Percentiles rank a stretch among this genome's conserved stretches.
Evolutionary conservation across 1,140 invertebrate genomes (phyloP).

Genomic region (Drosophila elegans): DNA sequence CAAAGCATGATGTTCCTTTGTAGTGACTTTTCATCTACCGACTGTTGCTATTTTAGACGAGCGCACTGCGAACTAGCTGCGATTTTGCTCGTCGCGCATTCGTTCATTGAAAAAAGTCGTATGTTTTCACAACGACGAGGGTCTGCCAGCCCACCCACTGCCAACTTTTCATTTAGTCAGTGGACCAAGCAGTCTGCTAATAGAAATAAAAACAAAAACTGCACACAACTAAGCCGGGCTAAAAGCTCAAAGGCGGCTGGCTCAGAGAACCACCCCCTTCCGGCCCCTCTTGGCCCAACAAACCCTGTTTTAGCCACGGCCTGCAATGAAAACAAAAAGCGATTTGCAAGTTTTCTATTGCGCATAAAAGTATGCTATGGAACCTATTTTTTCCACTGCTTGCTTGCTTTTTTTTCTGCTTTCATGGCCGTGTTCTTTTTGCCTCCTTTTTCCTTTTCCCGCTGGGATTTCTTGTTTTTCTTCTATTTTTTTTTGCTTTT

Average conservation of each 20-base stretch:
- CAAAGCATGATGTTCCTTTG: neutral
- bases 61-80: slow-evolving; percentile 1
- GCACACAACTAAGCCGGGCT: slow-evolving; percentile 79
- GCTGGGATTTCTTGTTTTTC: slow-evolving; percentile 40
- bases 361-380: slow-evolving; percentile 81
- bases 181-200: slow-evolving; percentile 72
- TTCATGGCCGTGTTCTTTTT: slow-evolving; percentile 56
- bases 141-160: slow-evolving; percentile 16
- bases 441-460: slow-evolving; percentile 3
- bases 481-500: slow-evolving; percentile 67
- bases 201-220: slow-evolving; percentile 81
- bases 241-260: slow-evolving; percentile 77
- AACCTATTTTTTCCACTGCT: slow-evolving; percentile 56
- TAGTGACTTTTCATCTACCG: slow-evolving; percentile 2
- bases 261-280: neutral
- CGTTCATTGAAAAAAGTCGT: slow-evolving; percentile 66
- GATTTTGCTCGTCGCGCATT: slow-evolving; percentile 14
- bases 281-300: neutral
- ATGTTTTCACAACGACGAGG: slow-evolving; percentile 35
- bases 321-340: slow-evolving; percentile 81
- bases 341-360: slow-evolving; percentile 83
- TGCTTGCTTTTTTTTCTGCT: slow-evolving; percentile 21
- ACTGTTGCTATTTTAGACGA: slow-evolving; percentile 15
- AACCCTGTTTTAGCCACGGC: slow-evolving; percentile 21
- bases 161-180: slow-evolving; percentile 73